Conservation (phyloP, 2,113 vertebrate genomes). For the Australoheros scitulus region DNA sequence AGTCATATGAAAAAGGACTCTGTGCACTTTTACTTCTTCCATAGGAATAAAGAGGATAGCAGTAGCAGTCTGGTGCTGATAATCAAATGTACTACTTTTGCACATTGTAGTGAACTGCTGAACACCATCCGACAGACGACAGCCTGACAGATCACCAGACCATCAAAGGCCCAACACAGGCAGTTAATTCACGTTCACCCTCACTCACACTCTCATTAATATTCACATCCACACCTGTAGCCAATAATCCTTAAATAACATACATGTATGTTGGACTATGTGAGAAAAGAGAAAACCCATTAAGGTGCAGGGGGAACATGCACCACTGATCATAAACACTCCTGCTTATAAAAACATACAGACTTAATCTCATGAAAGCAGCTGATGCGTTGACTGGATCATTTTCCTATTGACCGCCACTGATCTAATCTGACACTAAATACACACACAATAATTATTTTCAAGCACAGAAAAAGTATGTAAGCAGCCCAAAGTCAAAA, state of each 20-base stretch:
- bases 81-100: no score
- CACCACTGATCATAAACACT: not conserved
- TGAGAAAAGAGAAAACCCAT: not conserved
- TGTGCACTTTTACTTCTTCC: accelerated
- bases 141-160: not conserved
- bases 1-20: not conserved
- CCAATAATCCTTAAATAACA: not conserved
- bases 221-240: not conserved
- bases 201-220: no score
- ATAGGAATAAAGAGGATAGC: not conserved
- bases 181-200: not conserved
- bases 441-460: not conserved
- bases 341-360: not conserved
- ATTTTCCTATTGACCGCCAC: not conserved
- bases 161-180: not conserved
- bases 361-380: not conserved
- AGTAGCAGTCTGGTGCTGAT: not conserved
- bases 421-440: conserved; percentile 1
- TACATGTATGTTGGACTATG: not conserved
- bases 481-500: not conserved
- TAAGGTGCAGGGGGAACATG: not conserved
- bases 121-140: not conserved
- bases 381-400: not conserved
- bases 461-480: not conserved
- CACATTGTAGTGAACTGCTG: not conserved